Evolutionary conservation across 2,797 vertebrate species (phyloP), one percentile per base, ranked within the genome.

Genomic region (Pseudomugil tenellus): DNA sequence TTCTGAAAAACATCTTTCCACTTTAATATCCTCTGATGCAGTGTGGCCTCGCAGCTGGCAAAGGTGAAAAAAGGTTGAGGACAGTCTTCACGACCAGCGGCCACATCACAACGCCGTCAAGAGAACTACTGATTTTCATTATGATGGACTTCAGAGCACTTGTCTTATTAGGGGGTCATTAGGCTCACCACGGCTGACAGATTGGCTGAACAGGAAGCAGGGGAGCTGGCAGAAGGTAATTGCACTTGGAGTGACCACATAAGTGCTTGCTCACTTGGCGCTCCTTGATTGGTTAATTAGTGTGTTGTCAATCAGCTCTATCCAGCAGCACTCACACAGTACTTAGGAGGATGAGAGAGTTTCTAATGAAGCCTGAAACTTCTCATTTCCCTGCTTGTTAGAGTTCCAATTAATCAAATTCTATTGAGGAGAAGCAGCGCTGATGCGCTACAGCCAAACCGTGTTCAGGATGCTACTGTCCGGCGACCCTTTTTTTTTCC

Each of bases 161-260:
- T 80, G 88, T 92, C 88, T 89, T 86, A 85, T 92, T 89, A 92
- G 80, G 39, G 64, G 85, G 81, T 89, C 88, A 81, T 93, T 92
- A 90, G 81, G 86, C 74, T 81, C 81, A 80, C 62, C 19, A 59
- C 70, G 70, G 83, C 66, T 56, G 69, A 80, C 84, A 91, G 92
- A 90, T 87, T 82, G 89, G 70, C 79, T 86, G 84, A 87, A 91
- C 89, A 80, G 72, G 84, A 86, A 83, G 80, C 80, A 60, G 73
- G 76, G 79, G 85, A 84, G 72, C 56, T 60, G 84, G 77, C 76
- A 82, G 87, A 73, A 84, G 87, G 82, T 84, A 91, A 87, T 86
- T 85, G 86, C 67, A 62, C 74, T 81, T 28, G 25, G 51, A 75
- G 77, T 85, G 88, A 90, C 86, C 89, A 83, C 84, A 48, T 84